These are phyloP conservation scores for Dendropsophus ebraccatus DNA, from an alignment of 2,113 vertebrate species.

Conservation along the genomic window DNA sequence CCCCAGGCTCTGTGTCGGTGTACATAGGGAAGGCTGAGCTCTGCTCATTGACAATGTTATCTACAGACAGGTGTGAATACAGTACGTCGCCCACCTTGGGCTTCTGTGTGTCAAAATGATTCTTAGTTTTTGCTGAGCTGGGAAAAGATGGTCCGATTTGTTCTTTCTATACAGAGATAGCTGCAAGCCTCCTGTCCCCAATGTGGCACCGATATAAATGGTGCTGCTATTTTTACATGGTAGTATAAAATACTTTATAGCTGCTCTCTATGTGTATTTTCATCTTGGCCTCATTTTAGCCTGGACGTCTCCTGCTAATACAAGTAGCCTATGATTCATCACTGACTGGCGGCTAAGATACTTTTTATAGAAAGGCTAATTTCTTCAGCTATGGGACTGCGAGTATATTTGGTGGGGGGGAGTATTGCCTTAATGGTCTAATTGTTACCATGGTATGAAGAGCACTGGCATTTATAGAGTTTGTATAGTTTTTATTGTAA, in stretches of 20 bases:
- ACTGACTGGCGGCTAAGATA: not conserved
- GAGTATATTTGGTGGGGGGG: not conserved
- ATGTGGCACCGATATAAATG: constrained; percentile 14
- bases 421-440: not conserved
- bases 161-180: not conserved
- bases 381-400: not conserved
- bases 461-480: not conserved
- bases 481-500: not conserved
- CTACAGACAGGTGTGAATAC: not conserved
- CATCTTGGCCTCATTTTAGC: not conserved
- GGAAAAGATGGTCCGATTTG: not conserved
- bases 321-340: not conserved
- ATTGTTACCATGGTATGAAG: not conserved
- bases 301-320: constrained; percentile 5
- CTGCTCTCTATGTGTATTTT: not conserved
- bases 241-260: not conserved
- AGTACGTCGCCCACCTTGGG: not conserved
- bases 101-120: not conserved
- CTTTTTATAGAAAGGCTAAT: not conserved
- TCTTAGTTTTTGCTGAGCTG: not conserved
- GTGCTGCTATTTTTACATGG: constrained; percentile 22
- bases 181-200: not conserved
- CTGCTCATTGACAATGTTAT: not conserved
- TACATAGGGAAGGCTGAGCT: not conserved
- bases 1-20: not conserved